Evolutionary conservation across 2,113 vertebrate genomes (phyloP).

Genomic region (Atrichornis clamosus): DNA sequence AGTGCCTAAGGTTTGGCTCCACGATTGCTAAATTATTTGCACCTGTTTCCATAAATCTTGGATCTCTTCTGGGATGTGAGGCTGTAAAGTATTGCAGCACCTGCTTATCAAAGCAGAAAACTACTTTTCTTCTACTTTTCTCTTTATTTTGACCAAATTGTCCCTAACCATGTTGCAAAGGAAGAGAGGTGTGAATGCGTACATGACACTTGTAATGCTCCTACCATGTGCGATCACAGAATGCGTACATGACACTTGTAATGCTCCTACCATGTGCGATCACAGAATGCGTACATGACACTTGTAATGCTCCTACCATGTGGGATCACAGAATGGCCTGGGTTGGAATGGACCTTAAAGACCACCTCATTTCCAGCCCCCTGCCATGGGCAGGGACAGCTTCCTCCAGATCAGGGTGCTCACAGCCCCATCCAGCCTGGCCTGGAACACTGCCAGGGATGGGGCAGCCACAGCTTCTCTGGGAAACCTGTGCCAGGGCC

Average conservation of each 20-base stretch:
- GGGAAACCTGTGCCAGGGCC: background rate
- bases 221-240: background rate
- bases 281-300: too few relatives aligned
- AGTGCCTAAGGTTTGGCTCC: background rate
- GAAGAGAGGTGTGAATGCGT: background rate
- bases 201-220: background rate
- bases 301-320: background rate
- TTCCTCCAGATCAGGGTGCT: background rate
- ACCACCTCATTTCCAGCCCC: background rate
- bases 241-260: too few relatives aligned
- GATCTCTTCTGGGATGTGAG: background rate
- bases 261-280: background rate
- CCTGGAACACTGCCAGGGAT: background rate
- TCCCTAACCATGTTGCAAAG: background rate
- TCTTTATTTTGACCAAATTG: background rate
- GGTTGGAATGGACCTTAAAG: background rate
- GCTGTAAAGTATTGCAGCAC: background rate
- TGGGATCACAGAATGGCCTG: background rate
- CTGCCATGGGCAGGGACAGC: background rate
- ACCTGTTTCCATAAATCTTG: background rate
- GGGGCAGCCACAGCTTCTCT: background rate
- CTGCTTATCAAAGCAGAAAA: background rate
- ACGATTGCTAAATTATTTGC: background rate
- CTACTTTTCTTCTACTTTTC: background rate
- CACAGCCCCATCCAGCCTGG: fast-evolving